phyloP scores from a whole-genome alignment of 2,797 vertebrate species.

The Heterohyrax brucei region DNA sequence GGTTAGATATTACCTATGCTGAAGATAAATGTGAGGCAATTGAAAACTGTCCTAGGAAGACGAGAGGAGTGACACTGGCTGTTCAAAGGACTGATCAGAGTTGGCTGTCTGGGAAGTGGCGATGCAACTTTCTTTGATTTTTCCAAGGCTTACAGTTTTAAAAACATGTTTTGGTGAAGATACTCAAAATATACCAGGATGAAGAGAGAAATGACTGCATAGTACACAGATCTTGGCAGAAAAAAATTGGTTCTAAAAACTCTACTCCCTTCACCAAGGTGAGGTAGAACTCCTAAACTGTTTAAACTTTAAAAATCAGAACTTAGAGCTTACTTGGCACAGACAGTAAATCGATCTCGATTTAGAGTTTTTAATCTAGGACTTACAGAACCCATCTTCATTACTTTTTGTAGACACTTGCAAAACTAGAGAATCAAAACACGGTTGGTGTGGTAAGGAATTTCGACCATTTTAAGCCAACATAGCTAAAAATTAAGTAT shows the following conservation, averaged over 20 bases:
- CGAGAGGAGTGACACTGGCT: neutral
- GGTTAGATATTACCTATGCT: neutral
- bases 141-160: constrained; percentile 1
- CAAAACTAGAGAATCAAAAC: neutral
- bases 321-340: neutral
- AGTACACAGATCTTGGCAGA: neutral
- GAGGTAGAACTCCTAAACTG: neutral
- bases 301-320: neutral
- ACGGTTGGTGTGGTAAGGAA: neutral
- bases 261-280: rapidly evolving
- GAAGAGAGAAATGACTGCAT: neutral
- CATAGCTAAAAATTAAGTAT: neutral
- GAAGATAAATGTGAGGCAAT: neutral
- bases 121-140: neutral
- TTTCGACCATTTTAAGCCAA: neutral
- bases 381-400: neutral
- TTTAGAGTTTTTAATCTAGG: constrained; percentile 17
- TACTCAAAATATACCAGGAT: neutral
- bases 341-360: neutral
- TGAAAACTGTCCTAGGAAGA: neutral
- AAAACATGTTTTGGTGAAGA: constrained; percentile 10
- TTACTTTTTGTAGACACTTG: neutral
- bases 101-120: neutral
- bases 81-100: neutral
- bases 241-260: neutral